A percentile compares a stretch with the other conserved stretches of the same genome.
Evolutionary conservation across 92 coral and sea anemone genomes (phyloP).

Genomic region (Porites evermanni): DNA sequence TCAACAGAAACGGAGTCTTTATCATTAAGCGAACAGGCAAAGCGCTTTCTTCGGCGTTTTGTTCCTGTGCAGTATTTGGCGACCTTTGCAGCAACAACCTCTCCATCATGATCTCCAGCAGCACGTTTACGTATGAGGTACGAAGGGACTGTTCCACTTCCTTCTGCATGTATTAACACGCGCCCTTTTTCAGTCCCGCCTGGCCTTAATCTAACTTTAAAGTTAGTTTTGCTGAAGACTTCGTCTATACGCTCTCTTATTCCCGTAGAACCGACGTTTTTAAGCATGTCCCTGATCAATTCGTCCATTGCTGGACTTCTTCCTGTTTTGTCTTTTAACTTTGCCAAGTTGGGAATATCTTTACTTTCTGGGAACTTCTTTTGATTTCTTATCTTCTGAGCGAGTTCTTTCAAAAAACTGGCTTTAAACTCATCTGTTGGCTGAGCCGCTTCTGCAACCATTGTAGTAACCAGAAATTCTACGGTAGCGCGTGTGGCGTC

Average conservation of each 20-base stretch:
- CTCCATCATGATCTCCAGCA: conserved; percentile 40
- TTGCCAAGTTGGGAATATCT: conserved; percentile 41
- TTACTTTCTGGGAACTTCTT: conserved; percentile 29
- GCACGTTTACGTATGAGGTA: conserved; percentile 36
- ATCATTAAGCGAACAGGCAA: conserved; percentile 29
- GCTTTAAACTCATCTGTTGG: conserved; percentile 30
- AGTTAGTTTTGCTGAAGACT: conserved; percentile 10
- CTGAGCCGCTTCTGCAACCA: conserved; percentile 71
- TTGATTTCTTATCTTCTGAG: conserved; percentile 3
- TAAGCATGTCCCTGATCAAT: not conserved
- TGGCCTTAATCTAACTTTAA: conserved; percentile 10
- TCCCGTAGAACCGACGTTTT: not conserved
- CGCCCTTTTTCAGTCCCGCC: conserved; percentile 40
- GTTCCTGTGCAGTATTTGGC: conserved; percentile 23
- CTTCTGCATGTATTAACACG: conserved; percentile 3
- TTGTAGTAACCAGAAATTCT: conserved; percentile 53
- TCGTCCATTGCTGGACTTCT: conserved; percentile 57
- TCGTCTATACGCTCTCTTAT: not conserved
- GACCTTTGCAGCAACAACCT: conserved; percentile 14
- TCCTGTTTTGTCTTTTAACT: conserved; percentile 29
- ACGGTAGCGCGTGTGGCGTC: conserved; percentile 52
- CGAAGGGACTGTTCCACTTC: conserved; percentile 35
- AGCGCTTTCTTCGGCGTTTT: conserved; percentile 30
- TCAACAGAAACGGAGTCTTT: conserved; percentile 32
- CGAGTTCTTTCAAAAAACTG: conserved; percentile 22